A percentile compares a stretch with the other conserved stretches of the same genome.
phyloP scores from a whole-genome alignment of 1,140 invertebrate genomes.

The Homarus americanus region DNA sequence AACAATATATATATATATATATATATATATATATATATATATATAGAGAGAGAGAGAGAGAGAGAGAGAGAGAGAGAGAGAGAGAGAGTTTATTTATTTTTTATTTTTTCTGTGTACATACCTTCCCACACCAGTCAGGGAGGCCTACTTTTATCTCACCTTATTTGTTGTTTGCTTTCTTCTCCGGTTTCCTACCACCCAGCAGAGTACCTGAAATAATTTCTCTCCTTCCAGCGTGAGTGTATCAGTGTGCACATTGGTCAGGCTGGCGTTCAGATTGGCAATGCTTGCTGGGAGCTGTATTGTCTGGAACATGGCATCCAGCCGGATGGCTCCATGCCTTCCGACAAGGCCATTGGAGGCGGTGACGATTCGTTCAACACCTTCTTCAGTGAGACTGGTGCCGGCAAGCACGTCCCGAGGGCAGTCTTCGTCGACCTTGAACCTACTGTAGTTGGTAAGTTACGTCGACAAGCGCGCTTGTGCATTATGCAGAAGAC shows the following conservation, averaged over 20 bases:
- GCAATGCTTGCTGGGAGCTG: conserved; percentile 54
- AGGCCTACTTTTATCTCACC: background rate
- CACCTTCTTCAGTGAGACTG: conserved; percentile 81
- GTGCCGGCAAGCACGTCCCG: conserved; percentile 83
- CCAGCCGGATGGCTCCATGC: conserved; percentile 49
- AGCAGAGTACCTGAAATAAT: background rate
- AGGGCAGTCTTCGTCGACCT: conserved; percentile 90
- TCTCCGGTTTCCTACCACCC: background rate
- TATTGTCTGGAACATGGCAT: conserved; percentile 53
- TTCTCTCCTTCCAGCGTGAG: conserved; percentile 16
- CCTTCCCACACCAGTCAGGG: no score
- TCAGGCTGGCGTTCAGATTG: conserved; percentile 56
- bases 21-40: no score
- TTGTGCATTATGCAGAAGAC: no score
- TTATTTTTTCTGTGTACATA: no score
- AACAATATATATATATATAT: no score
- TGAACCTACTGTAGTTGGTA: conserved; percentile 83
- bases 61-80: no score
- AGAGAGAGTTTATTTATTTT: no score
- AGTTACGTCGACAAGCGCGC: conserved; percentile 79
- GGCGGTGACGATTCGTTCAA: conserved; percentile 59
- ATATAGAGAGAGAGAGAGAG: no score
- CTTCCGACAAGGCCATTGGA: conserved; percentile 55
- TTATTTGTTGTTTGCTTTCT: background rate
- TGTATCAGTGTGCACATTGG: conserved; percentile 73